phyloP scores from a whole-genome alignment of 2,113 vertebrate genomes.

The Balaenoptera acutorostrata region DNA sequence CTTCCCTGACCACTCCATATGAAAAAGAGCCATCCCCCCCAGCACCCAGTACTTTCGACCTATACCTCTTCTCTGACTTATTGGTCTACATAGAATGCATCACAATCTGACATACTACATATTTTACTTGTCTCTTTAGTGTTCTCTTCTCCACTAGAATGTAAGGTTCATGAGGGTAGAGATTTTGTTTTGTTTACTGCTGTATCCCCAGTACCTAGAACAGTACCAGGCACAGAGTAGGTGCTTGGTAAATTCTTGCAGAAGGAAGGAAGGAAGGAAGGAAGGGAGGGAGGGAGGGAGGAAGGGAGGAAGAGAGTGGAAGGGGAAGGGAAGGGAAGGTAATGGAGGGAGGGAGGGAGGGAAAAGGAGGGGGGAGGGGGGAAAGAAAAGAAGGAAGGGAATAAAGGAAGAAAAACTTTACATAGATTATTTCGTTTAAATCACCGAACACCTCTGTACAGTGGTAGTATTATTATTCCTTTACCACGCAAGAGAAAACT shows the following conservation, averaged over 20 bases:
- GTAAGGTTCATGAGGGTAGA: not conserved
- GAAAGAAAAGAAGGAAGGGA: not conserved
- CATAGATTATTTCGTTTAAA: not conserved
- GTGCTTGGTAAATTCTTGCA: not conserved
- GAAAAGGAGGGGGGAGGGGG: not conserved
- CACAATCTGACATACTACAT: not conserved
- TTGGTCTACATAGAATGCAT: not conserved
- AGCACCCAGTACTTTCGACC: not conserved
- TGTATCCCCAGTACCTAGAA: not conserved
- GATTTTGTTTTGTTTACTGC: not conserved
- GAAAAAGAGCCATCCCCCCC: not conserved
- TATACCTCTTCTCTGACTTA: not conserved
- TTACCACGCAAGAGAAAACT: not conserved
- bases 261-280: not conserved
- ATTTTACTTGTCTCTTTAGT: not conserved
- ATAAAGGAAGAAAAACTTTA: not conserved
- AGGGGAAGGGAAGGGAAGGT: not conserved
- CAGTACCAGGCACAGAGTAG: not conserved
- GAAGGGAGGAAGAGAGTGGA: not conserved
- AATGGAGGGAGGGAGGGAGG: not conserved
- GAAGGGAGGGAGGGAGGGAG: no score
- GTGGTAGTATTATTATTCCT: not conserved
- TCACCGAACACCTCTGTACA: not conserved
- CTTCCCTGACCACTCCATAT: not conserved
- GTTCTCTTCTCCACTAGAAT: not conserved